A percentile compares a stretch with the other conserved stretches of the same genome.
Conservation (phyloP, 1,140 invertebrate genomes). For the Physella acuta region DNA sequence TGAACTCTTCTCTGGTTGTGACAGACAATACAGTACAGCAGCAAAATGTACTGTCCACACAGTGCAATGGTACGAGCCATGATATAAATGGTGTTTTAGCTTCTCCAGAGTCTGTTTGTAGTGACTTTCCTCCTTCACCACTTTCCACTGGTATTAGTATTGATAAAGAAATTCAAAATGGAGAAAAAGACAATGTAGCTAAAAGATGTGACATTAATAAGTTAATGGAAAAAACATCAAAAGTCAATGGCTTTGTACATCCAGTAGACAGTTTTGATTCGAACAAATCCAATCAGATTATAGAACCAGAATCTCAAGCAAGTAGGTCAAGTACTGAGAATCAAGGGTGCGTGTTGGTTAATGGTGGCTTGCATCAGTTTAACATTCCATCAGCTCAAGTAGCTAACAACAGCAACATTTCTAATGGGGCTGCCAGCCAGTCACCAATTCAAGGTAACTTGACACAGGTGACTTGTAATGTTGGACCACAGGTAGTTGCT, state of each 20-base stretch:
- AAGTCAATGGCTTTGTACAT: conserved; percentile 36
- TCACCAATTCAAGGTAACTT: neutral
- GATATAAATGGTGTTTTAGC: conserved; percentile 27
- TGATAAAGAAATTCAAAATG: conserved; percentile 16
- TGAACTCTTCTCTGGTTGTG: conserved; percentile 11
- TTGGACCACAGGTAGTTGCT: neutral
- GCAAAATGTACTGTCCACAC: neutral
- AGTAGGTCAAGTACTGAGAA: neutral
- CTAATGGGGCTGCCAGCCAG: neutral
- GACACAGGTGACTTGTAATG: neutral
- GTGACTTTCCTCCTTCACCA: conserved; percentile 33
- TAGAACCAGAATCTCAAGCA: neutral
- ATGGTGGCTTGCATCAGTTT: neutral
- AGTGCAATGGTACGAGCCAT: conserved; percentile 29
- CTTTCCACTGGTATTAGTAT: neutral
- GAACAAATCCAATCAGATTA: neutral
- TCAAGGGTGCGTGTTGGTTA: conserved; percentile 2
- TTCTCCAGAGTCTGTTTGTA: conserved; percentile 28
- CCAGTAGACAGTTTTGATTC: conserved; percentile 30
- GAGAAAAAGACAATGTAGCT: neutral
- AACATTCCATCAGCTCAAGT: conserved; percentile 11
- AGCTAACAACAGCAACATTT: neutral
- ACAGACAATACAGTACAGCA: neutral
- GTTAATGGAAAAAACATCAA: conserved; percentile 28
- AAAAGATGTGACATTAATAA: conserved; percentile 20